Base-by-base conservation (phyloP, 2,113 vertebrate genomes). In the Cervus canadensis region DNA sequence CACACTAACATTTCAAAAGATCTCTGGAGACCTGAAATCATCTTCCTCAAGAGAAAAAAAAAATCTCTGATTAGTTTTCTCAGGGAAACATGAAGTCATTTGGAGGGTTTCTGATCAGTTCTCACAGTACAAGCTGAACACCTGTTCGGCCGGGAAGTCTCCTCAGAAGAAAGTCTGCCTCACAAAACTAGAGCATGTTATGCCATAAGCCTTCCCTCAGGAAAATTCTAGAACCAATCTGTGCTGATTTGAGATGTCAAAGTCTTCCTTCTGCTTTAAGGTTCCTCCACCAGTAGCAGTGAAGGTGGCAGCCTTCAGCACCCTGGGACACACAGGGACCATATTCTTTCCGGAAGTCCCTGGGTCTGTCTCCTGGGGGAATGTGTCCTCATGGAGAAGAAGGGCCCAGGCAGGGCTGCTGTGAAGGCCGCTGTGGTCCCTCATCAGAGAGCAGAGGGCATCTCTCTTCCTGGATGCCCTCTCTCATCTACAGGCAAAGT, bases 371-470 rank as follows among this genome's bases (percentile, higher is more conserved):
- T 85, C 94, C 93, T 81, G 56, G 50, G 28, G 36, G 93, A 81
- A 1, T 7, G 43, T 71, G 87, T n/a, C 60, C 86, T 43, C 6
- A 11, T 12, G 28, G 54, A 87, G 64, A 81, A 92, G 52, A 85
- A 28, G 89, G 52, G 40, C 54, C 36, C 57, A 16, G 90, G 87
- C 95, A 89, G 94, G 54, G 91, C 74, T 89, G 40, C 94, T 25
- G 3, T 11, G 26, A 57, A 26, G 4, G 7, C 81, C 48, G 36
- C 74, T 40, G 0, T 2, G 76, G 92, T 98, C 98, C 97, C 96
- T 97, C 83, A 95, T 40, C 91, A 91, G 89, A 94, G 48, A 97
- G 94, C 60, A 96, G 78, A 98, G 98, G 98, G 95, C 57, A 95
- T 96, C 40, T 12, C 6, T 85, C 93, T 97, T 87, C 86, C 88